Evolutionary conservation across 2,888 invertebrate species (phyloP).

Genomic region (Lithosia quadra): DNA sequence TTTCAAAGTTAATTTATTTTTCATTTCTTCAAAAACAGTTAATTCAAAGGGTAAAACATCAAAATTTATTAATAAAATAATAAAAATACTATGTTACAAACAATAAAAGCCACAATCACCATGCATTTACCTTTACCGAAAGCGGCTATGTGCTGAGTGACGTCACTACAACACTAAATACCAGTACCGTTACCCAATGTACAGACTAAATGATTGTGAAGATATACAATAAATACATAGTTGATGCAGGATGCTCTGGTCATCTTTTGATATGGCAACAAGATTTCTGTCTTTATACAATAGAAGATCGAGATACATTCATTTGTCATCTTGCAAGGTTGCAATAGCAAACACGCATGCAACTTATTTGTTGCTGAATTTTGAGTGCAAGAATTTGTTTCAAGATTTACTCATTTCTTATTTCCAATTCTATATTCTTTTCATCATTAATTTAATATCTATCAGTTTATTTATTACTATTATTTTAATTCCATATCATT

Average conservation of each 20-base stretch:
- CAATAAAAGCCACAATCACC: conserved; percentile 73
- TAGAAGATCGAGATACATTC: neutral
- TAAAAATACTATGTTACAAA: conserved; percentile 57
- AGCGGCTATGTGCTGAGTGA: conserved; percentile 75
- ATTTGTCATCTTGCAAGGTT: neutral
- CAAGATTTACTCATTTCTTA: neutral
- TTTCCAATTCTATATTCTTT: neutral
- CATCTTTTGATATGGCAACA: conserved; percentile 38
- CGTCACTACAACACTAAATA: conserved; percentile 72
- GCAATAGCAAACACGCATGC: neutral
- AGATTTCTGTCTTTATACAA: neutral
- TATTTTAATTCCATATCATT: neutral
- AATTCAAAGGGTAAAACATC: conserved; percentile 24
- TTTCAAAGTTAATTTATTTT: conserved; percentile 35
- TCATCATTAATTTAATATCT: neutral
- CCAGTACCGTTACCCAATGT: conserved; percentile 66
- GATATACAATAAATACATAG: conserved; percentile 47
- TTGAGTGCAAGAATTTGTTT: neutral
- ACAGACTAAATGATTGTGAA: conserved; percentile 61
- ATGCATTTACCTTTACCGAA: conserved; percentile 85
- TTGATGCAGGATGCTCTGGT: conserved; percentile 61
- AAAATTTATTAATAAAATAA: conserved; percentile 40
- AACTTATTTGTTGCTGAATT: neutral
- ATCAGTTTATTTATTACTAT: neutral
- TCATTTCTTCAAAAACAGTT: conserved; percentile 27